Evolutionary conservation across 2,888 invertebrate genomes (phyloP).

Genomic region (Chelonus formosanus): DNA sequence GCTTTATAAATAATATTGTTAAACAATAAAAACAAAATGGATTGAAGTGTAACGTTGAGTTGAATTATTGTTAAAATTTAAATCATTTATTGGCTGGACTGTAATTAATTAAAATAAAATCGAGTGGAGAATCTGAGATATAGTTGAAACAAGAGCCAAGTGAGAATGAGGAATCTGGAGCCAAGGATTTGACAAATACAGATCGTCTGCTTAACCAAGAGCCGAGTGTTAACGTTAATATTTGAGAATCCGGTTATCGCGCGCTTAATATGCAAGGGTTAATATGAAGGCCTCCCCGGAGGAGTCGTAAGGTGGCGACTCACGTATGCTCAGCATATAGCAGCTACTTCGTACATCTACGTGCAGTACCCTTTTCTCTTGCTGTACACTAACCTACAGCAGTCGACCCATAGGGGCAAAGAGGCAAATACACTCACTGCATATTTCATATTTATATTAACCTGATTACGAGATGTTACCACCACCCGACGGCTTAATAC

Average conservation of each 20-base stretch:
- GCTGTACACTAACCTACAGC: constrained; percentile 30
- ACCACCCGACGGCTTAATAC: constrained; percentile 58
- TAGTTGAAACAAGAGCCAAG: no score
- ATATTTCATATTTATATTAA: constrained; percentile 67
- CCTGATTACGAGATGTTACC: constrained; percentile 64
- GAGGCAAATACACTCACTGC: constrained; percentile 54
- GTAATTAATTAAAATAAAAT: no score
- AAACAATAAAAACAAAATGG: no score
- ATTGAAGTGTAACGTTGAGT: no score
- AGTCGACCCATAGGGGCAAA: constrained; percentile 13
- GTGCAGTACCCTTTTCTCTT: constrained; percentile 52
- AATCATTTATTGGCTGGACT: no score
- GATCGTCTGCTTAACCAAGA: no score
- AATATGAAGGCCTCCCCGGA: constrained; percentile 63
- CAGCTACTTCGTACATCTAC: constrained; percentile 48
- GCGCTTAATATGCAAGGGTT: constrained; percentile 63
- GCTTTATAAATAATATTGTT: no score
- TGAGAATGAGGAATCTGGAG: no score
- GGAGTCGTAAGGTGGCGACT: constrained; percentile 63
- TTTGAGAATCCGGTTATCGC: constrained; percentile 63
- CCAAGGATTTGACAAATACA: no score
- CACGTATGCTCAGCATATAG: constrained; percentile 49
- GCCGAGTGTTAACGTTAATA: constrained; percentile 56
- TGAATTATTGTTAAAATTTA: no score
- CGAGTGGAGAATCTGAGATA: no score